These are phyloP conservation scores for Harpegnathos saltator DNA, from an alignment of 1,140 invertebrate genomes.

Conservation along the genomic window DNA sequence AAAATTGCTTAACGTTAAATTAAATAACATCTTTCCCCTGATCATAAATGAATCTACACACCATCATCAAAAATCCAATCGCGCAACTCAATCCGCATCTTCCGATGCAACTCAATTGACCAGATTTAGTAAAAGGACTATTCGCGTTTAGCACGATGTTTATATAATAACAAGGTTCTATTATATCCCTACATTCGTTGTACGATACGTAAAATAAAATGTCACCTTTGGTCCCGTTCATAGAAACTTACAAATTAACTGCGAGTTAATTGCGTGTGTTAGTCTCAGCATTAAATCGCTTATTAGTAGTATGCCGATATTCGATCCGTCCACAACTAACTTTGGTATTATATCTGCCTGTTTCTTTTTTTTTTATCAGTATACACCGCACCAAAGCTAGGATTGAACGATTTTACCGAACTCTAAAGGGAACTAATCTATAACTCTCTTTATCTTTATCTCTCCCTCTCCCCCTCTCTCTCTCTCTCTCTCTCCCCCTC, in stretches of 20 bases:
- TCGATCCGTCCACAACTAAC: slow-evolving; percentile 64
- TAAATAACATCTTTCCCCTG: background rate
- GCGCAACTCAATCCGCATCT: no score
- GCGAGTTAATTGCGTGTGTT: slow-evolving; percentile 75
- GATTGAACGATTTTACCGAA: slow-evolving; percentile 55
- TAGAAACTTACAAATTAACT: slow-evolving; percentile 81
- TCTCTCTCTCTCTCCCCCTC: no score
- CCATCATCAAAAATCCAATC: slow-evolving; percentile 10
- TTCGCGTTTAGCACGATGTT: slow-evolving; percentile 43
- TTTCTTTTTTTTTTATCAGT: slow-evolving; percentile 27
- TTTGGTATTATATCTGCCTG: slow-evolving; percentile 53
- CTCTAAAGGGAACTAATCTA: slow-evolving; percentile 64
- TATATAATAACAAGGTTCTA: slow-evolving; percentile 55
- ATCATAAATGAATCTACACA: slow-evolving; percentile 14
- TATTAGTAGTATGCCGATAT: slow-evolving; percentile 64
- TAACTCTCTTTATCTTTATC: slow-evolving; percentile 18
- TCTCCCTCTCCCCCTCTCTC: no score
- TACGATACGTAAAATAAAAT: slow-evolving; percentile 78
- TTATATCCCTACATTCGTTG: slow-evolving; percentile 74
- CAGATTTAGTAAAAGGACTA: slow-evolving; percentile 69
- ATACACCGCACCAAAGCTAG: slow-evolving; percentile 67
- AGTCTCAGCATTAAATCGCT: slow-evolving; percentile 66
- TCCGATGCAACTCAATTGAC: slow-evolving; percentile 69
- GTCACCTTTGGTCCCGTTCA: slow-evolving; percentile 85
- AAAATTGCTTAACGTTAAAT: background rate